phyloP scores from a whole-genome alignment of 2,113 vertebrate species.

The Donacobius atricapilla region DNA sequence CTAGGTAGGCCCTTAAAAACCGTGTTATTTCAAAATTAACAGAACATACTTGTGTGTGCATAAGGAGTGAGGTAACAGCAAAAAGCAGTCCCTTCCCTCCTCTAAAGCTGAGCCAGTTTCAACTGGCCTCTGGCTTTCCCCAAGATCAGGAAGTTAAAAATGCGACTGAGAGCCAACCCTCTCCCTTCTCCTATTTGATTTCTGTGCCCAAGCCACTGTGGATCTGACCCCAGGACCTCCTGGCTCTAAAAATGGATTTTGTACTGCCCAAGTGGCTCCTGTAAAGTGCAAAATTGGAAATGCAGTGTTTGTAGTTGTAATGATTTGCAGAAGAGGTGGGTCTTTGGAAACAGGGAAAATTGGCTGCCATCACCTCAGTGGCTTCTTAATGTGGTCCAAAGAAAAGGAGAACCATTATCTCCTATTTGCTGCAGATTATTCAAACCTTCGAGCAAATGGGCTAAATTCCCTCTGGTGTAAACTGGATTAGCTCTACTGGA shows the following conservation, averaged over 20 bases:
- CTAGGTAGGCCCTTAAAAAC: neutral
- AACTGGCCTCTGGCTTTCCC: neutral
- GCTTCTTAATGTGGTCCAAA: neutral
- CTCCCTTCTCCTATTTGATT: slow-evolving; percentile 3
- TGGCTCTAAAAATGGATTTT: slow-evolving; percentile 24
- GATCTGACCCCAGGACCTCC: slow-evolving; percentile 28
- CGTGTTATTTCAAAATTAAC: neutral
- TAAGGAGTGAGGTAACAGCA: neutral
- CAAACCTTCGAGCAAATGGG: neutral
- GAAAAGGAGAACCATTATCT: neutral
- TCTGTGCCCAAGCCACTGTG: neutral
- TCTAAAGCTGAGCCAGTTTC: neutral
- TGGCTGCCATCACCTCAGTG: neutral
- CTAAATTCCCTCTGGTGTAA: neutral
- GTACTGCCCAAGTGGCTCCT: neutral
- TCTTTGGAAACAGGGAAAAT: neutral
- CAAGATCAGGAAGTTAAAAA: slow-evolving; percentile 10
- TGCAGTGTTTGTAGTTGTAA: slow-evolving; percentile 9
- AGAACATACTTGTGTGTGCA: neutral
- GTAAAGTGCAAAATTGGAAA: slow-evolving; percentile 6
- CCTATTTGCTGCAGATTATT: neutral
- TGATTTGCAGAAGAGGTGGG: neutral
- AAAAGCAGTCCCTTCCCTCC: neutral
- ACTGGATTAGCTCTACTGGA: neutral
- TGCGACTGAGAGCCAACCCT: neutral